These are phyloP conservation scores for Anoplopoma fimbria DNA, from an alignment of 2,113 vertebrate species.

Conservation along the genomic window DNA sequence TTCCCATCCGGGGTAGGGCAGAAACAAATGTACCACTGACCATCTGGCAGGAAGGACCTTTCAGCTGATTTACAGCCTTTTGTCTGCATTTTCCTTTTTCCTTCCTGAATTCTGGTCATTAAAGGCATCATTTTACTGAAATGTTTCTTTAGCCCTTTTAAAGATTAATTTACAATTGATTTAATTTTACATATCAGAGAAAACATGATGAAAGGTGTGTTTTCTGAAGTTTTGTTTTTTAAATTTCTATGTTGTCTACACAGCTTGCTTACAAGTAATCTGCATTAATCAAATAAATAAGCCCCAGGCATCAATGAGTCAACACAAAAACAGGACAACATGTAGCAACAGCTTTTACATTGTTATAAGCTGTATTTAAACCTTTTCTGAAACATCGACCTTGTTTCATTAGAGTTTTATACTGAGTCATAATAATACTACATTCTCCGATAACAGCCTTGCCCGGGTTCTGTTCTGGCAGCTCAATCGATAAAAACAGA, in stretches of 20 bases:
- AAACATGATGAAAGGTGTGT: background rate
- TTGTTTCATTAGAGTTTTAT: background rate
- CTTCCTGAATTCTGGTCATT: slow-evolving; percentile 23
- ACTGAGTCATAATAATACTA: no score
- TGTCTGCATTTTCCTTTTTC: slow-evolving; percentile 28
- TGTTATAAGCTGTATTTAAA: background rate
- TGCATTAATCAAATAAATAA: background rate
- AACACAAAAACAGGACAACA: background rate
- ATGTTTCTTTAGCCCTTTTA: slow-evolving; percentile 1
- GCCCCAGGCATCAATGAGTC: background rate
- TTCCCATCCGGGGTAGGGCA: background rate
- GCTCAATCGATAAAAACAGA: background rate
- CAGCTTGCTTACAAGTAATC: background rate
- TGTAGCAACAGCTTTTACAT: background rate
- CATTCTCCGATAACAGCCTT: no score
- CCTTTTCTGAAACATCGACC: no score
- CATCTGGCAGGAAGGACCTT: slow-evolving; percentile 64
- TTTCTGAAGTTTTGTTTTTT: background rate
- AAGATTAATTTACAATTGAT: slow-evolving; percentile 21
- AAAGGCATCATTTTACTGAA: slow-evolving; percentile 3
- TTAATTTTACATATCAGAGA: background rate
- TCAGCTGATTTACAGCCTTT: slow-evolving; percentile 37
- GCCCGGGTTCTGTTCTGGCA: slow-evolving; percentile 1
- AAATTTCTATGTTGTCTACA: background rate
- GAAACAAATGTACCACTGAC: slow-evolving; percentile 26